Evolutionary conservation across 2,113 vertebrate genomes (phyloP).

Genomic region (Xiphophorus hellerii): DNA sequence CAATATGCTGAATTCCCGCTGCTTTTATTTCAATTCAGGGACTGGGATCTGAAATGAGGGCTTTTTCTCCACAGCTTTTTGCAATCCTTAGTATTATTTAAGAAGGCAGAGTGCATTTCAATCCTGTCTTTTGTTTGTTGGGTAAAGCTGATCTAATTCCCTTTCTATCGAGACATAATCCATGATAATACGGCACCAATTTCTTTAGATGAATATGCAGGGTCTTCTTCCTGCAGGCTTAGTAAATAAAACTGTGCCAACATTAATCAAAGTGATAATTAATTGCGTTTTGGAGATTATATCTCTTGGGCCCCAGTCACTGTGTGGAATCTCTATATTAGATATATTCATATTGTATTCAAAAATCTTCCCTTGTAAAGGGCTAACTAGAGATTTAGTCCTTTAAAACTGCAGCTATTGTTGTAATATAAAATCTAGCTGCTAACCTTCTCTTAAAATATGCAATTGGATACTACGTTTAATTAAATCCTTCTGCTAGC

Average conservation of each 20-base stretch:
- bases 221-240: conserved; percentile 75
- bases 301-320: conserved; percentile 61
- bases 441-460: background rate
- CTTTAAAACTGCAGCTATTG: no score
- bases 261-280: conserved; percentile 79
- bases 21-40: conserved; percentile 35
- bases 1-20: conserved; percentile 7
- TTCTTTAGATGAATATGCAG: conserved; percentile 76
- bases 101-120: conserved; percentile 35
- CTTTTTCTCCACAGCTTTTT: conserved; percentile 21
- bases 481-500: background rate
- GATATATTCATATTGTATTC: conserved; percentile 51
- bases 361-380: conserved; percentile 14
- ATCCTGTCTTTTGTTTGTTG: conserved; percentile 47
- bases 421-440: no score
- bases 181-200: conserved; percentile 72
- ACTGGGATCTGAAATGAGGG: conserved; percentile 6
- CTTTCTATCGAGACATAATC: conserved; percentile 76
- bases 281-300: conserved; percentile 78
- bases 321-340: conserved; percentile 39
- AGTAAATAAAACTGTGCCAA: conserved; percentile 80
- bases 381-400: background rate
- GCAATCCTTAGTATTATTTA: conserved; percentile 23
- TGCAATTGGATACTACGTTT: background rate
- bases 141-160: conserved; percentile 71